Percentiles rank a stretch among this genome's conserved stretches.
Conservation (phyloP, 2,113 vertebrate genomes). For the Ardeotis arabs region DNA sequence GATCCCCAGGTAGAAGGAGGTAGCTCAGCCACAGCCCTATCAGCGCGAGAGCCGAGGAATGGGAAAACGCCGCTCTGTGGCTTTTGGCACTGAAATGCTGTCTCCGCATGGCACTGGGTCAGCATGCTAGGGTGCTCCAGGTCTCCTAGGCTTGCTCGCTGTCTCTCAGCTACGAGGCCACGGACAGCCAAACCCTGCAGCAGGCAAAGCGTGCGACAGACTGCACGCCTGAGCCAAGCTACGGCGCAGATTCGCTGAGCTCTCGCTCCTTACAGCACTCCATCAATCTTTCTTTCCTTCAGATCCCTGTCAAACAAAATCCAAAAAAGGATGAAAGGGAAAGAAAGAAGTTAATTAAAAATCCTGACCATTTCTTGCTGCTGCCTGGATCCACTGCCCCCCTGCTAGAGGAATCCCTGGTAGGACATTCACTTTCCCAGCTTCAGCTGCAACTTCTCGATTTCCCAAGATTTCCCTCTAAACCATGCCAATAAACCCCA, state of each 20-base stretch:
- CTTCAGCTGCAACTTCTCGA: neutral
- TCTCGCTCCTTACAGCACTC: neutral
- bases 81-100: neutral
- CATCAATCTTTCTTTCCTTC: neutral
- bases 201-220: rapidly evolving
- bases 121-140: neutral
- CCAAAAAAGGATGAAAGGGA: neutral
- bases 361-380: neutral
- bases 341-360: neutral
- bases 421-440: neutral
- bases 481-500: neutral
- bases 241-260: rapidly evolving
- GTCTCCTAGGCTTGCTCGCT: neutral
- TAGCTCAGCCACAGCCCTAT: rapidly evolving
- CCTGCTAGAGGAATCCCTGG: neutral
- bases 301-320: neutral
- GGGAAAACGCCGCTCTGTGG: rapidly evolving
- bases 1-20: neutral
- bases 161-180: neutral
- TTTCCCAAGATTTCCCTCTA: neutral
- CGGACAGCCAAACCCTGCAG: neutral
- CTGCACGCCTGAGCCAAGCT: neutral
- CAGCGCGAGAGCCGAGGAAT: rapidly evolving
- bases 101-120: neutral
- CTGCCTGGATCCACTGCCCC: neutral